Evolutionary conservation across 2,888 invertebrate genomes (phyloP).

Genomic region (Adelphocoris suturalis): DNA sequence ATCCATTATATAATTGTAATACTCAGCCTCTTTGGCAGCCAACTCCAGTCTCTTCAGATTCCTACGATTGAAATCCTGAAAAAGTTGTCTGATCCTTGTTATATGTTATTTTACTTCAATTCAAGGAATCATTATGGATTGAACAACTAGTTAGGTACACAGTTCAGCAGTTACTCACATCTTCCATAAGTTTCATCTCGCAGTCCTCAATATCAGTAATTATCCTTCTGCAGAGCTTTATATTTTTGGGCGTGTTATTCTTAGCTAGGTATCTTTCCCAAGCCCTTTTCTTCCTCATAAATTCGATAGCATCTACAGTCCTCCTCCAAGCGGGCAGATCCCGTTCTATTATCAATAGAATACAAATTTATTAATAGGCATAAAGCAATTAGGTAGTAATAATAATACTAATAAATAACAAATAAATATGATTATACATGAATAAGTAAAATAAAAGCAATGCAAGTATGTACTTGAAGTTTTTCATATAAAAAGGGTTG

Average conservation of each 20-base stretch:
- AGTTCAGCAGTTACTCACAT: background rate
- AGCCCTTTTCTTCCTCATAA: constrained; percentile 68
- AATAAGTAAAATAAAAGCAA: too few relatives aligned
- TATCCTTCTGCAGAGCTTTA: constrained; percentile 36
- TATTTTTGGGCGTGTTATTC: constrained; percentile 33
- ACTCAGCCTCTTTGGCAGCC: constrained; percentile 16
- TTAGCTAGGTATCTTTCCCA: constrained; percentile 66
- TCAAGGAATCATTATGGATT: background rate
- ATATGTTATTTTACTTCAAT: background rate
- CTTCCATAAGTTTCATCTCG: constrained; percentile 67
- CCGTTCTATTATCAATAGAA: background rate
- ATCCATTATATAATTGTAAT: constrained; percentile 46
- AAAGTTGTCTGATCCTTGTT: background rate
- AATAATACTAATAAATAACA: too few relatives aligned
- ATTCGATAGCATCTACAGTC: constrained; percentile 68
- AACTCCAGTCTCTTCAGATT: constrained; percentile 27
- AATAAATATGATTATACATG: too few relatives aligned
- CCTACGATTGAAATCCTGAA: constrained; percentile 35
- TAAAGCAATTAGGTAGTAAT: too few relatives aligned
- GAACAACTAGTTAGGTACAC: background rate
- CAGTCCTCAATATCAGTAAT: constrained; percentile 63
- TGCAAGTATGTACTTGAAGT: too few relatives aligned
- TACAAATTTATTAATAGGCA: too few relatives aligned
- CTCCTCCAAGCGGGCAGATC: constrained; percentile 68
- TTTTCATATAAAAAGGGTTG: too few relatives aligned